phyloP scores from a whole-genome alignment of 2,797 vertebrate species.

The Carduelis carduelis region DNA sequence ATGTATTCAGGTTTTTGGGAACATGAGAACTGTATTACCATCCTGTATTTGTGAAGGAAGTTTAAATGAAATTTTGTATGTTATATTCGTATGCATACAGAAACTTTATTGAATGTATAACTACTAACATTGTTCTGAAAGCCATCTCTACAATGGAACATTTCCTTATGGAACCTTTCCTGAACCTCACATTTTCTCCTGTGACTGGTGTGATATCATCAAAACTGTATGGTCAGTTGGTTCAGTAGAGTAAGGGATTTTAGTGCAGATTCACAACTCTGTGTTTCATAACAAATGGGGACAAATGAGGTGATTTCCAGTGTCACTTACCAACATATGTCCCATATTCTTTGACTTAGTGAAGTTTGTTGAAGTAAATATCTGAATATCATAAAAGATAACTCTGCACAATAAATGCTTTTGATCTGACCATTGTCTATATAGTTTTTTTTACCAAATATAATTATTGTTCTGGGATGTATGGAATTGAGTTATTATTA shows the following conservation, averaged over 20 bases:
- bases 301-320: not conserved
- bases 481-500: constrained; percentile 45
- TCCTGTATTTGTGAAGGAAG: not conserved
- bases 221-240: not conserved
- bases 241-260: not conserved
- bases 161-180: not conserved
- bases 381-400: constrained; percentile 28
- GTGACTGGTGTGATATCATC: not conserved
- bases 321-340: not conserved
- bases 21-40: not conserved
- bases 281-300: not conserved
- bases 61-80: not conserved
- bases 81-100: not conserved
- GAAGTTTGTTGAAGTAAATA: constrained; percentile 3
- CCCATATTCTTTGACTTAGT: not conserved
- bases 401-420: not conserved
- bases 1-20: not conserved
- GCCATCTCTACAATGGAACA: not conserved
- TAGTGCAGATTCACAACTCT: not conserved
- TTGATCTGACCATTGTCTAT: constrained; percentile 3
- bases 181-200: not conserved
- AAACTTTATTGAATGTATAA: not conserved
- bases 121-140: not conserved
- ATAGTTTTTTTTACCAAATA: constrained; percentile 24
- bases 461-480: constrained; percentile 32